Conservation (phyloP, 2,888 invertebrate species). For the Scrobipalpa costella region DNA sequence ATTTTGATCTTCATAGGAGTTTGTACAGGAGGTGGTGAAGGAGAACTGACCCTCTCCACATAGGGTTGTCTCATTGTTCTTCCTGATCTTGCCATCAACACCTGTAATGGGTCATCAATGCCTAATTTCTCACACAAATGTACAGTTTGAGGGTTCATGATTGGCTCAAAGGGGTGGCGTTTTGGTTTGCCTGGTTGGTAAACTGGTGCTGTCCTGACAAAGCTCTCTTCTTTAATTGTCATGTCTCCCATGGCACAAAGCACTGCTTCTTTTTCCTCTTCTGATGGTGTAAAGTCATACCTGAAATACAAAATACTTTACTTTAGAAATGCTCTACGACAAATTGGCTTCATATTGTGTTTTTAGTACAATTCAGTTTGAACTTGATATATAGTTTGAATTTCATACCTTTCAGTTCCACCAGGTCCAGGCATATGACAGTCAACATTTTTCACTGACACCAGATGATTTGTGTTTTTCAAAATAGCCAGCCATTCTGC, state of each 20-base stretch:
- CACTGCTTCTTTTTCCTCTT: conserved; percentile 86
- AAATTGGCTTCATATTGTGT: too few species aligned
- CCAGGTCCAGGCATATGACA: conserved; percentile 93
- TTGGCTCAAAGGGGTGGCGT: conserved; percentile 70
- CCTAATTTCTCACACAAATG: conserved; percentile 84
- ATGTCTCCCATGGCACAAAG: conserved; percentile 84
- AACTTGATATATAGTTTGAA: too few species aligned
- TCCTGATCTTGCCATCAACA: conserved; percentile 79
- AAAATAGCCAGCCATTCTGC: conserved; percentile 97
- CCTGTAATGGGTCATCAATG: conserved; percentile 90
- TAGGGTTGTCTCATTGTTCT: conserved; percentile 58
- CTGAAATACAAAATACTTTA: conserved; percentile 65
- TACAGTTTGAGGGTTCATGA: conserved; percentile 86
- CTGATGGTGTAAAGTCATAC: conserved; percentile 87
- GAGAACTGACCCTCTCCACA: conserved; percentile 31
- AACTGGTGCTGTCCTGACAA: conserved; percentile 86
- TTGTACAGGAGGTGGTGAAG: conserved; percentile 28
- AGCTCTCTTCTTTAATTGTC: conserved; percentile 86
- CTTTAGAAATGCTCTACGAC: too few species aligned
- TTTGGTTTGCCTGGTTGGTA: conserved; percentile 72
- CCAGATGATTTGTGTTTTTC: conserved; percentile 92
- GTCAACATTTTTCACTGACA: conserved; percentile 85
- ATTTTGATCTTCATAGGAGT: conserved; percentile 62
- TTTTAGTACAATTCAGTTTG: too few species aligned
- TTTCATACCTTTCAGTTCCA: conserved; percentile 81